Base-by-base conservation (phyloP, 1,140 invertebrate genomes). In the Periplaneta americana region DNA sequence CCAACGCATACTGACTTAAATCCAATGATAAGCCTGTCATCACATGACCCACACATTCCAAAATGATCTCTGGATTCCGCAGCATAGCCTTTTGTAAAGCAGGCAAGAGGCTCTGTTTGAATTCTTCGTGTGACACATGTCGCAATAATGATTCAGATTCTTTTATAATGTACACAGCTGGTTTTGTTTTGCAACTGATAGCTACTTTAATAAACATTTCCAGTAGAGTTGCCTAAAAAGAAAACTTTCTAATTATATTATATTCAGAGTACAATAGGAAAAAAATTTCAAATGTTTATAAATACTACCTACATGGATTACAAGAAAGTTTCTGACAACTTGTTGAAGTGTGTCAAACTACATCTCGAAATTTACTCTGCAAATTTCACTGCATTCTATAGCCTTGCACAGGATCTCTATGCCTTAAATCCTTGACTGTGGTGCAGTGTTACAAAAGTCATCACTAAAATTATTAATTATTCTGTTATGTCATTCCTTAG, bases 61-160 rank as follows among this genome's bases (percentile, higher is more conserved):
- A 91, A 82, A 96, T 95, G 33, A 96, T 93, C 91, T 99, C 98
- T 0, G 98, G 97, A 88, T 96, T 98, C 81, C 98, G 88, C n/a
- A 99, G 88, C 92, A 99, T 95, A 11, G 96, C 93, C 87, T 97
- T 97, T 86, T 97, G 95, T n/a, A 98, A 87, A 15, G 96, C 93
- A 31, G 97, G 97, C 74, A 97, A 88, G 76, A 99, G 87, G 18
- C 89, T 89, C 74, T 90, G 90, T 85, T 95, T 93, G 83, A 98
- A 97, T 75, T 96, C 95, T 5, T 93, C 91, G 83, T 94, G 91
- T 35, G 88, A 91, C 11, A 97, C 86, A 84, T 92, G 87, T 28
- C 88, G 88, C 18, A 97, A 87, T 82, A 97, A 88, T 57, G 92
- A 90, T 57, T 89, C 88, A 84, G 93, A 93, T 31, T 91, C 91